These are phyloP conservation scores for Formicarius rufipectus DNA, from an alignment of 2,113 vertebrate species.

Conservation along the genomic window DNA sequence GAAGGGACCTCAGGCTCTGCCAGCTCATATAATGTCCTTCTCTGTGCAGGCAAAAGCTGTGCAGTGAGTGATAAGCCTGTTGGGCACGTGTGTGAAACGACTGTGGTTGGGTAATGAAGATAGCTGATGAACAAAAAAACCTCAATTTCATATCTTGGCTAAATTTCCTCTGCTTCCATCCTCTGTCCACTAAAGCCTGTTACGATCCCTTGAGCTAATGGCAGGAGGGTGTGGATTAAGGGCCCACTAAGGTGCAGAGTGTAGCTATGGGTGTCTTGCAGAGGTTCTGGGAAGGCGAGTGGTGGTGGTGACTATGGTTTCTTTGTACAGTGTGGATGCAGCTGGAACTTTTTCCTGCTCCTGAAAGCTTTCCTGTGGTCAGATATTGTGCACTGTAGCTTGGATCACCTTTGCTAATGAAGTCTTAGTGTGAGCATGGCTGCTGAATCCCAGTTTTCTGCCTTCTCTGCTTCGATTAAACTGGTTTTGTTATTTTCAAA, in stretches of 20 bases:
- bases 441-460: background rate
- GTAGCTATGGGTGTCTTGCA: background rate
- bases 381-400: background rate
- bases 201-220: fast-evolving
- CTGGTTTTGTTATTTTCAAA: background rate
- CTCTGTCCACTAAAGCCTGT: background rate
- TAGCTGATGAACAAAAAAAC: background rate
- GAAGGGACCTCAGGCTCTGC: background rate
- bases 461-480: background rate
- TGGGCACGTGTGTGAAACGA: background rate
- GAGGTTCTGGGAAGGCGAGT: background rate
- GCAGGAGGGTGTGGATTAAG: background rate
- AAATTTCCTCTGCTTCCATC: background rate
- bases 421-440: background rate
- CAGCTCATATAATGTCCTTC: background rate
- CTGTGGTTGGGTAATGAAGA: background rate
- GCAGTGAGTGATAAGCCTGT: background rate
- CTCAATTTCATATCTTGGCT: background rate
- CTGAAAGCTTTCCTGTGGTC: background rate
- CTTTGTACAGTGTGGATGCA: background rate
- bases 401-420: background rate
- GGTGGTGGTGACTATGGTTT: background rate
- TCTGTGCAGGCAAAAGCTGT: background rate
- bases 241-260: background rate
- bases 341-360: background rate